Conservation (phyloP, 2,113 vertebrate species). For the Tringa solitaria region DNA sequence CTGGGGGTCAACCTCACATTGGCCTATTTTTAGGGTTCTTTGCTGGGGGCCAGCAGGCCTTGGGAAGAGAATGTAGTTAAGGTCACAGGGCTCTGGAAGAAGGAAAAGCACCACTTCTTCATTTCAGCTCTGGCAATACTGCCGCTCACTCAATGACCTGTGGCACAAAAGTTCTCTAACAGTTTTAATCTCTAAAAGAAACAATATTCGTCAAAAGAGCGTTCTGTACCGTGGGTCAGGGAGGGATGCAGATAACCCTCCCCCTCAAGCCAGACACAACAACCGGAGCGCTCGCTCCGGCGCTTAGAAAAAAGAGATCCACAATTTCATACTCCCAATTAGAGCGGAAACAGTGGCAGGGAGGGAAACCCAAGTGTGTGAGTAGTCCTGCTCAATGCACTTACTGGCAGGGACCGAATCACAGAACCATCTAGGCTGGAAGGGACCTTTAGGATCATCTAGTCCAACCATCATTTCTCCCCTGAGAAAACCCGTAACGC, state of each 20-base stretch:
- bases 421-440: no score
- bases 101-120: neutral
- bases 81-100: neutral
- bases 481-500: neutral
- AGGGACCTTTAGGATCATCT: no score
- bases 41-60: neutral
- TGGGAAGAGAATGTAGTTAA: neutral
- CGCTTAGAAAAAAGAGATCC: neutral
- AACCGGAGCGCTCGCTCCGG: neutral
- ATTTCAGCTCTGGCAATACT: neutral
- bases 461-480: neutral
- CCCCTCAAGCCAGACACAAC: neutral
- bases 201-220: neutral
- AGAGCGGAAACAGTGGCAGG: neutral
- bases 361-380: neutral
- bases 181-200: neutral
- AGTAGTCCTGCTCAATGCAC: neutral
- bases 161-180: neutral
- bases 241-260: neutral
- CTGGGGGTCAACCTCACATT: neutral
- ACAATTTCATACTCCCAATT: neutral
- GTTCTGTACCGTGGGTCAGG: neutral
- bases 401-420: accelerated
- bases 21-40: neutral
- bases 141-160: neutral